Evolutionary conservation across 2,113 vertebrate species (phyloP).

Genomic region (Myrmecobius fasciatus): DNA sequence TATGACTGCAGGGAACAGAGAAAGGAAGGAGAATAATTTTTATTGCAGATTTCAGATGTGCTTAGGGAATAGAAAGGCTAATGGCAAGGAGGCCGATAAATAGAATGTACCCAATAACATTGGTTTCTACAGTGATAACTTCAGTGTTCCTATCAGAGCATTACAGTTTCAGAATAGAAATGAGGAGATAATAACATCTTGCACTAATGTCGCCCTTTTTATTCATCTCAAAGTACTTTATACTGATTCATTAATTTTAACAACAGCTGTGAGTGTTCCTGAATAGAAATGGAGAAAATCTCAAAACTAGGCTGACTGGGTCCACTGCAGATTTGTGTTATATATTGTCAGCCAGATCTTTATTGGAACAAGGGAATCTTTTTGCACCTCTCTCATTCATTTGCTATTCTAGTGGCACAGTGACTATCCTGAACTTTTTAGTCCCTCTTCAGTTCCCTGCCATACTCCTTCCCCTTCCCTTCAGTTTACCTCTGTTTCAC

Average conservation of each 20-base stretch:
- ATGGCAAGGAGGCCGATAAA: background rate
- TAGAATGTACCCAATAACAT: constrained; percentile 44
- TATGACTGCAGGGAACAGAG: background rate
- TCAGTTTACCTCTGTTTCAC: background rate
- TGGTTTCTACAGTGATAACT: constrained; percentile 67
- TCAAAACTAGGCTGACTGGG: background rate
- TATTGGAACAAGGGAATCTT: background rate
- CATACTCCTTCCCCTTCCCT: background rate
- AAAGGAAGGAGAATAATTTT: constrained; percentile 27
- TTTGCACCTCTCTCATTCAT: background rate
- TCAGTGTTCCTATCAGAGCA: constrained; percentile 26
- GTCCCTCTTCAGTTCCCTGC: background rate
- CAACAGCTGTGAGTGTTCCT: background rate
- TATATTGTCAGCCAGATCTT: background rate
- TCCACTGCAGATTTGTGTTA: background rate
- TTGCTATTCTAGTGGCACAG: background rate
- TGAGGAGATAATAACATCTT: background rate
- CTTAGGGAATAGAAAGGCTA: constrained; percentile 29
- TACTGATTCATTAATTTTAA: constrained; percentile 45
- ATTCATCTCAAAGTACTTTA: constrained; percentile 8
- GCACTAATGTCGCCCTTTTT: background rate
- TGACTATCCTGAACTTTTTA: background rate
- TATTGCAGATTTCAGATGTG: constrained; percentile 5
- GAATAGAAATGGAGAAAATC: background rate
- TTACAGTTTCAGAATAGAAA: constrained; percentile 52